Conservation (phyloP, 37 sponge, comb jelly and placozoan genomes). For the Amphimedon queenslandica region DNA sequence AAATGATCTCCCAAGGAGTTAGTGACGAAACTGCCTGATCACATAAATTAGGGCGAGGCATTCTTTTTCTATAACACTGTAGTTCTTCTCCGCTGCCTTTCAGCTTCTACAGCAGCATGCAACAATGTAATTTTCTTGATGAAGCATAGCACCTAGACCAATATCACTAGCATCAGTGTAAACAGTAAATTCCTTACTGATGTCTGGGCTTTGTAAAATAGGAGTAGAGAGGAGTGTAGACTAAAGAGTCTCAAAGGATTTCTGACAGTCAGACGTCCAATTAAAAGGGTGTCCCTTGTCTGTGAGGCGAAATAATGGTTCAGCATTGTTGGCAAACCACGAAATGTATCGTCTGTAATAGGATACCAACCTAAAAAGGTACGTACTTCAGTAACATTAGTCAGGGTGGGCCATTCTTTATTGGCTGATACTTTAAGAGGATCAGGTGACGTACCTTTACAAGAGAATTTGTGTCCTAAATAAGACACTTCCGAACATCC, state of each 20-base stretch:
- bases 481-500: constrained; percentile 23
- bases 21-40: constrained; percentile 2
- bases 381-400: constrained; percentile 7
- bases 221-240: constrained; percentile 7
- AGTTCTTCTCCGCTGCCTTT: constrained; percentile 15
- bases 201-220: constrained; percentile 5
- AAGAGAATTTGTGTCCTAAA: constrained; percentile 25
- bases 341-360: constrained; percentile 18
- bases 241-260: constrained; percentile 15
- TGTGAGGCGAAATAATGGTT: constrained; percentile 16
- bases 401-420: constrained; percentile 24
- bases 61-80: constrained; percentile 25
- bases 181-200: background rate
- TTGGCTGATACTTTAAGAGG: constrained; percentile 12
- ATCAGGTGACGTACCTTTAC: constrained; percentile 30
- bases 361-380: constrained; percentile 10
- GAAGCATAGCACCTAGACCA: constrained; percentile 14
- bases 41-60: constrained; percentile 13
- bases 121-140: constrained; percentile 21
- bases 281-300: constrained; percentile 9
- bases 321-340: constrained; percentile 14
- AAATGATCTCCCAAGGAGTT: constrained; percentile 16
- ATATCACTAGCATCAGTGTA: constrained; percentile 19
- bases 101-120: constrained; percentile 22
- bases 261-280: constrained; percentile 27